Evolutionary conservation across 2,888 invertebrate species (phyloP), one percentile per base, ranked within the genome.

Genomic region (Polydrusus tereticollis): DNA sequence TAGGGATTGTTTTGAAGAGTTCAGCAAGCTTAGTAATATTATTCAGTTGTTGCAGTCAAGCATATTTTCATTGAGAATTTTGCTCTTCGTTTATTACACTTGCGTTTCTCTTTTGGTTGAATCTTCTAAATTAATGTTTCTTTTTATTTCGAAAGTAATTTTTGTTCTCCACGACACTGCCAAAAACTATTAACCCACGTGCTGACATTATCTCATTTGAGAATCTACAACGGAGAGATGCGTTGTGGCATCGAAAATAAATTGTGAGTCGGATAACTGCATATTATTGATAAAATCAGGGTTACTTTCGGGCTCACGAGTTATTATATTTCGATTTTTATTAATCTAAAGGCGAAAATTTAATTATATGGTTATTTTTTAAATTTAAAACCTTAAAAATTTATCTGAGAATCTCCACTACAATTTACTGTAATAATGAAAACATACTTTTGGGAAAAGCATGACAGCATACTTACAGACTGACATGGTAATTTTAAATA

Each of bases 251-350:
- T 64, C 72, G 68, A 76, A 76, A 76, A 77, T 75, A 76, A 77
- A 77, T 77, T 74, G 69, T 74, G 71, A 75, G 72, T 70, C 77
- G 69, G 64, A 74, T 77, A 77, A 77, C 77, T 76, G 77, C 77
- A 77, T 67, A 72, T 76, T 70, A 69, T 64, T 66, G 77, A 77
- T 77, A 77, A 75, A 60, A 77, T 77, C 76, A 64, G 73, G 75
- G 77, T 73, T 75, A 76, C 66, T 68, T 64, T 68, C 64, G 63
- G 74, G 77, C 76, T 77, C 77, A 72, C 66, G 57, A 33, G 63
- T 73, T 74, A 77, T 77, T 74, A 75, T 75, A 73, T 75, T 74
- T 74, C 75, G 69, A 73, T 69, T 76, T 73, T 75, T 74, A 71
- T 69, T 69, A 69, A 69, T 74, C 63, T 66, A 72, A 69, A 70